These are phyloP conservation scores for Nothocercus nigrocapillus DNA, from an alignment of 2,113 vertebrate species.

Conservation along the genomic window DNA sequence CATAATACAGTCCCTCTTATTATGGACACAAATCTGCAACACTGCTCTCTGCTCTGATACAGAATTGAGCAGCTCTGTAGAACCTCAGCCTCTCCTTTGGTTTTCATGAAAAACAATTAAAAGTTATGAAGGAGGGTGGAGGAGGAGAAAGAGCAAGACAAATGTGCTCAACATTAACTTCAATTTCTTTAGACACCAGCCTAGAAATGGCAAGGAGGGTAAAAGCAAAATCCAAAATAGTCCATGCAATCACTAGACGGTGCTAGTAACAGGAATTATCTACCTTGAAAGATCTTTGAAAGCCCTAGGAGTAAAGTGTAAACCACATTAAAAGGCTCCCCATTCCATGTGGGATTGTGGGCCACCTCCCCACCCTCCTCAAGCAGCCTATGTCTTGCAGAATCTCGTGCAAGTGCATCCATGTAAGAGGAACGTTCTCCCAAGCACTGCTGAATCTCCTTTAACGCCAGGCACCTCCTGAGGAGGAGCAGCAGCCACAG, in stretches of 20 bases:
- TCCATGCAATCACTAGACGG: slow-evolving; percentile 47
- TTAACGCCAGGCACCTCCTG: neutral
- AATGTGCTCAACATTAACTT: neutral
- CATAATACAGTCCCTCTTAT: neutral
- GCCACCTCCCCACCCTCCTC: neutral
- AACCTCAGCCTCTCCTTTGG: neutral
- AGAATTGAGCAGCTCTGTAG: neutral
- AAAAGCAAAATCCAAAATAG: neutral
- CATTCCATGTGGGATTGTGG: neutral
- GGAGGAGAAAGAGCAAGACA: neutral
- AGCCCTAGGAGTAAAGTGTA: neutral
- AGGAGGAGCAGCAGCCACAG: neutral
- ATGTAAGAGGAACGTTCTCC: neutral
- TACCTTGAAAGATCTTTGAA: neutral
- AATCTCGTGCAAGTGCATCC: neutral
- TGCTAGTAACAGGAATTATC: neutral
- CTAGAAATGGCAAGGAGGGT: neutral
- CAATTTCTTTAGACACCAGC: neutral
- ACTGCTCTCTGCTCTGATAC: neutral
- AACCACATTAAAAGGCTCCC: neutral
- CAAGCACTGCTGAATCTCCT: neutral
- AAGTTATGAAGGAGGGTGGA: neutral
- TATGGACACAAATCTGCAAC: neutral
- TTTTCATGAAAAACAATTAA: neutral
- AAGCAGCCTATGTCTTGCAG: neutral